Evolutionary conservation across 2,888 invertebrate species (phyloP), one percentile per base, ranked within the genome.

Genomic region (Atherix ibis): DNA sequence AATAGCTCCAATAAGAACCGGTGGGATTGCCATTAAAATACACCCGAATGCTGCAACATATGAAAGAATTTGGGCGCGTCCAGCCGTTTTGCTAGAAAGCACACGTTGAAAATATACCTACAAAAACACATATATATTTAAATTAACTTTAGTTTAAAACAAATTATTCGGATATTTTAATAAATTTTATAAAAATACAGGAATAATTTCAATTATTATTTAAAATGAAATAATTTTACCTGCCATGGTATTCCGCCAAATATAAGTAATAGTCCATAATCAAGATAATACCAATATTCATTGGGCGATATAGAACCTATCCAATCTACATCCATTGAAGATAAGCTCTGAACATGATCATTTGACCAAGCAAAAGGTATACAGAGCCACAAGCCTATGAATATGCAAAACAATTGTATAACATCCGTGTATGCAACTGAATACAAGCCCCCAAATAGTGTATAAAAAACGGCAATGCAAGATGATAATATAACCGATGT

Each of bases 201-300:
- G n/a, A n/a, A 6, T 19, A 19, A 19, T 6, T 19, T 19, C 19
- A 19, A 19, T 19, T 19, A 19, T 6, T 19, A 19, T 19, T 19
- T 19, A 19, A 19, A n/a, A n/a, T n/a, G n/a, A n/a, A n/a, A n/a
- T n/a, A n/a, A 26, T 25, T 36, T 17, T 9, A 78, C 80, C 76
- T 94, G 89, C 92, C 95, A 95, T 1, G 95, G 95, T 48, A 95
- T 94, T 27, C 95, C 95, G 13, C 95, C 95, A 50, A 95, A 91
- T 31, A 94, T 66, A 38, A 95, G 68, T 47, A 97, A 66, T 46
- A 95, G 63, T 9, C 85, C 88, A 47, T 84, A 79, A 63, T 95
- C 95, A 32, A 85, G 48, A 56, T 94, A 95, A 47, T 68, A 77
- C 67, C 82, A 83, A 47, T 79, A 72, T 50, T 83, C 78, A 2